Base-by-base conservation (phyloP, 2,888 invertebrate genomes). In the Phytoseiulus persimilis region DNA sequence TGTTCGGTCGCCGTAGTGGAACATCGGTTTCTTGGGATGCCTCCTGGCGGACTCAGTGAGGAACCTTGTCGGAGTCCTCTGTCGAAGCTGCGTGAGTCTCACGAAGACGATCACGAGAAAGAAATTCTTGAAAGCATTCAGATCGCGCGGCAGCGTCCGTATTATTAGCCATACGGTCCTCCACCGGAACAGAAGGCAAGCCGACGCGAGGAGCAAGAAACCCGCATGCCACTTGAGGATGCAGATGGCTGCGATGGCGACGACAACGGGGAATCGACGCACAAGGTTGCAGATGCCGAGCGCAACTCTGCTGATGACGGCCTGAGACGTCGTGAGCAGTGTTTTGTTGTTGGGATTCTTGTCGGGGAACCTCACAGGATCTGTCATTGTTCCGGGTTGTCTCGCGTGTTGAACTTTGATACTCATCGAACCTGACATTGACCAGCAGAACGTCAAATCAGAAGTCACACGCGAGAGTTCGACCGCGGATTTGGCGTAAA, bases 111-210 rank as follows among this genome's bases (percentile, higher is more conserved):
- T 32, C 32, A 83, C 9, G 2, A 23, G 11, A 1, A 31, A 9
- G 0, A 83, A 32, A 23, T 28, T 32, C 83, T 33, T 32, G 33
- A 83, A 83, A 31, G 32, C 83, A 23, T 23, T 28, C 31, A 31
- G 18, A 31, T 83, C 83, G 31, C 83, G 31, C 11, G 83, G 83
- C 28, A 83, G 83, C 83, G 83, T 83, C 6, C 83, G 83, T 23
- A 83, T 33, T 2, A 83, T 2, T 11, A 83, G 83, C 33, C 83
- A 33, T 32, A 31, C 31, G 2, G 83, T 83, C 83, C 31, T 83
- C 83, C 83, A 83, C 18, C 83, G 83, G 11, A 31, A 33, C 83
- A 83, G 83, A n/a, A 28, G 18, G 31, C 5, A 14, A 31, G 9
- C 83, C 6, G 31, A 11, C 18, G 33, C 32, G 33, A 83, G 14